Evolutionary conservation across 53 echinoderm and acorn worm species (phyloP), one percentile per base, ranked within the genome.

Genomic region (Temnopleurus reevesii): DNA sequence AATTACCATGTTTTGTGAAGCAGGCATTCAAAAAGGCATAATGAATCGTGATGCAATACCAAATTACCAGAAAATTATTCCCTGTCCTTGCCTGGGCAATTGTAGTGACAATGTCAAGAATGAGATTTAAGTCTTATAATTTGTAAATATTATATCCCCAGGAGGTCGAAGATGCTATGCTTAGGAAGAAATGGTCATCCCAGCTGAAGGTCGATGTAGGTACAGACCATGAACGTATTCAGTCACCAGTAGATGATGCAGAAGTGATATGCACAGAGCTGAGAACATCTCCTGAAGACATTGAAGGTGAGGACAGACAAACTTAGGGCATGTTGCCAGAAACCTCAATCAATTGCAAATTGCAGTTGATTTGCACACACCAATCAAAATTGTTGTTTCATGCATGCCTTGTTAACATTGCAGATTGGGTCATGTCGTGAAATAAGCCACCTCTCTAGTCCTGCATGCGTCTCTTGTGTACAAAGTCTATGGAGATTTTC

Each of bases 211-310:
- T 81, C 10, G 77, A 77, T 77, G 77, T 10, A 4, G 77, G 77
- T 24, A 46, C 23, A 77, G 46, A 23, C 77, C 23, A 53, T 4
- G 81, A 47, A 81, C 53, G 26, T 12, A 30, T 77, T 12, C 77
- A 53, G 81, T 81, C 81, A 51, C 53, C 81, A 12, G 18, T 81
- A 9, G 81, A 81, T 51, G 81, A 81, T 51, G 12, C 81, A 13
- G 7, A 51, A 31, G 29, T 53, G 15, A 81, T 81, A 81, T 81
- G 81, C 53, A 27, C 30, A 46, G 81, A 81, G 17, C 81, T 81
- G 29, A 81, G 23, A 6, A 51, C 44, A 44, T 81, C 81, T 81
- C 53, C 81, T 2, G 81, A 81, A 49, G 49, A 28, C 81, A 15
- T 46, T 51, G 51, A 51, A 29, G 81, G 81, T 53, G 53, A 81